phyloP scores from a whole-genome alignment of 2,888 invertebrate genomes.

The Chalcosyrphus nemorum region DNA sequence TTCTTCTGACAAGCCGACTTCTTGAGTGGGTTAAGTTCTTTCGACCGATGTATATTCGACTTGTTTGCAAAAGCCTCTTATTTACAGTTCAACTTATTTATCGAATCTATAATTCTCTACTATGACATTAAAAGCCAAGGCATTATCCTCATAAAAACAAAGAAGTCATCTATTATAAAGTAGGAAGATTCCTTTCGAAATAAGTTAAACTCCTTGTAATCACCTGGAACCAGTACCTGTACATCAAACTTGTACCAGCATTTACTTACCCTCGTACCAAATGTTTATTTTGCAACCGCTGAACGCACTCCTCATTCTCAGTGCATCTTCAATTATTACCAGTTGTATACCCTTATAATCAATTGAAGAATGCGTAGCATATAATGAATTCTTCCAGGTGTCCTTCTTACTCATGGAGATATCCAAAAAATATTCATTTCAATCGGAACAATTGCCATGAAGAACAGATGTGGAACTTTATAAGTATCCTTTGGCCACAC shows the following conservation, averaged over 20 bases:
- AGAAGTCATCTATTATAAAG: background rate
- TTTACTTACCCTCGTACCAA: constrained; percentile 5
- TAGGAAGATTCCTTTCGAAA: too few species aligned
- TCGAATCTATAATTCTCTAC: too few species aligned
- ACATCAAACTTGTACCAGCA: constrained; percentile 10
- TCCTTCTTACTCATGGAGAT: constrained; percentile 13
- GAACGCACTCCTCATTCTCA: constrained; percentile 10
- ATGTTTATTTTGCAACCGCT: constrained; percentile 13
- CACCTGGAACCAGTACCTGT: constrained; percentile 29
- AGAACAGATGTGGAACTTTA: constrained; percentile 52
- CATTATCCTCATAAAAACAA: too few species aligned
- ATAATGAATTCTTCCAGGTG: constrained; percentile 50
- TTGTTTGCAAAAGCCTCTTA: too few species aligned
- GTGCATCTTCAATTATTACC: constrained; percentile 36
- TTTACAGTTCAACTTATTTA: too few species aligned
- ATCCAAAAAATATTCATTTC: constrained; percentile 49
- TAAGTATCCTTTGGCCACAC: constrained; percentile 49
- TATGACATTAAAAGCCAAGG: too few species aligned
- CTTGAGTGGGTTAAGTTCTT: too few species aligned
- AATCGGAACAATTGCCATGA: constrained; percentile 42
- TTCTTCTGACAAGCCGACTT: too few species aligned
- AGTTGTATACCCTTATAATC: constrained; percentile 63
- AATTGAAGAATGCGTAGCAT: background rate
- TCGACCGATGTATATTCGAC: too few species aligned
- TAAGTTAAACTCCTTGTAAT: background rate